A percentile compares a stretch with the other conserved stretches of the same genome.
phyloP scores from a whole-genome alignment of 2,888 invertebrate species.

The Flexamia atlantica region DNA sequence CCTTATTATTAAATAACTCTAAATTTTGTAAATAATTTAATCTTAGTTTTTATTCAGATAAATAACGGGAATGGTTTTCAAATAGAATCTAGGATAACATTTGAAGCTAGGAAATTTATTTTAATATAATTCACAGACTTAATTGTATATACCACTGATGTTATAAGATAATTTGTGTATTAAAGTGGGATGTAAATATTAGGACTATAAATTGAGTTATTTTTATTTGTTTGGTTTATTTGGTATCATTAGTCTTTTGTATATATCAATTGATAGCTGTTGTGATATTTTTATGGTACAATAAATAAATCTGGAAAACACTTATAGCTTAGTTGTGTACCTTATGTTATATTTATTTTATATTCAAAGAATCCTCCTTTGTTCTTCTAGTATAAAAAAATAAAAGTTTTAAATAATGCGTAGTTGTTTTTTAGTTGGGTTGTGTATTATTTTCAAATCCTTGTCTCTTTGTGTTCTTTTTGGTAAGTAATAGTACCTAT shows the following conservation, averaged over 20 bases:
- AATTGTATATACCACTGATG: conserved; percentile 11
- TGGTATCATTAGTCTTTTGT: not conserved
- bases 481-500: too few relatives aligned
- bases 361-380: conserved; percentile 16
- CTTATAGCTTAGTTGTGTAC: conserved; percentile 13
- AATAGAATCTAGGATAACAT: not conserved
- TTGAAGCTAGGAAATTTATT: not conserved
- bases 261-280: conserved; percentile 2
- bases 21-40: not conserved
- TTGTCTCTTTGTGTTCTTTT: too few relatives aligned
- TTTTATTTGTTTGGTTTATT: conserved; percentile 20
- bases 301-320: not conserved
- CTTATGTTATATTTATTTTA: conserved; percentile 33
- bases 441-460: conserved; percentile 1
- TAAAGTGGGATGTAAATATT: conserved; percentile 12
- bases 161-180: conserved; percentile 11
- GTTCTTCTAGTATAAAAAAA: conserved; percentile 18
- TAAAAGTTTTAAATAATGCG: conserved; percentile 12
- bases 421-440: not conserved
- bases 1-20: not conserved
- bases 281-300: conserved; percentile 39
- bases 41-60: not conserved
- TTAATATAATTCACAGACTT: not conserved
- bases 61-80: not conserved
- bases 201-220: not conserved